These are phyloP conservation scores for Gasteruption jaculator DNA, from an alignment of 2,888 invertebrate genomes.

Conservation along the genomic window DNA sequence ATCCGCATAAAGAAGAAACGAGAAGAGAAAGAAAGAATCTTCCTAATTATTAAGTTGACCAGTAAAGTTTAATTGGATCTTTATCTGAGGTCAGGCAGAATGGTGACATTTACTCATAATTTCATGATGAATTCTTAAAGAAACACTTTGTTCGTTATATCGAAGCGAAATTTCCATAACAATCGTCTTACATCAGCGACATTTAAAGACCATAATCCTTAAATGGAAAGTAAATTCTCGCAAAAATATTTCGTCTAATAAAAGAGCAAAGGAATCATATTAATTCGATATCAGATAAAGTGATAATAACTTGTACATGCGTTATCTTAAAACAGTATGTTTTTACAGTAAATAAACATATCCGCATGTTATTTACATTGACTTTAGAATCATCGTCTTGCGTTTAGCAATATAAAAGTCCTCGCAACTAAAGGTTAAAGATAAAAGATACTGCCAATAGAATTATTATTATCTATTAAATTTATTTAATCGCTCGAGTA, in stretches of 20 bases:
- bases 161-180: conserved; percentile 10
- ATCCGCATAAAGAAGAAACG: conserved; percentile 1
- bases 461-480: no score
- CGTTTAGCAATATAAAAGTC: conserved; percentile 27
- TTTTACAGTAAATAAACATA: conserved; percentile 30
- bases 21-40: conserved; percentile 21
- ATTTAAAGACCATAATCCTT: no score
- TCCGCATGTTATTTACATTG: conserved; percentile 33
- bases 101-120: conserved; percentile 25
- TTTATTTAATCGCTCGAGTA: no score
- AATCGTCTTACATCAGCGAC: no score
- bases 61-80: conserved; percentile 36
- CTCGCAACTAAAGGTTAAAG: conserved; percentile 39
- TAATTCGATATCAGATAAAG: conserved; percentile 11
- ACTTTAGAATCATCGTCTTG: conserved; percentile 31
- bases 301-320: no score
- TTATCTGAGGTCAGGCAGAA: conserved; percentile 37
- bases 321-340: conserved; percentile 25
- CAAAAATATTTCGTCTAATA: no score
- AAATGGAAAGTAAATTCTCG: no score
- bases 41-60: conserved; percentile 39
- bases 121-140: conserved; percentile 26
- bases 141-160: conserved; percentile 28
- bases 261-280: no score
- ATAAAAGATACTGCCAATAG: no score